phyloP scores from a whole-genome alignment of 2,888 invertebrate species.

The Amiota minor region DNA sequence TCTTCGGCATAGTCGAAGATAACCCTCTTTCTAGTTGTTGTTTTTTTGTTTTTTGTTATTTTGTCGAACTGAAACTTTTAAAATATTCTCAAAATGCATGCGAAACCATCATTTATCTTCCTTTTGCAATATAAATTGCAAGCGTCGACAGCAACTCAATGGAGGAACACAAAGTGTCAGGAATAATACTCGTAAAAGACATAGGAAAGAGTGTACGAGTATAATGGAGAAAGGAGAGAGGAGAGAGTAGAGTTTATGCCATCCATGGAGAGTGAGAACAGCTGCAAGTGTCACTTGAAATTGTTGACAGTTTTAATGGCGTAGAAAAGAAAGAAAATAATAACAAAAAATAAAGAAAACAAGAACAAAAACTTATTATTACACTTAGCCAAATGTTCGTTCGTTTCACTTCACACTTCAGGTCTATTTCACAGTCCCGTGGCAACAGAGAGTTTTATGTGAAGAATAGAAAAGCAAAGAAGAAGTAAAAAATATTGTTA shows the following conservation, averaged over 20 bases:
- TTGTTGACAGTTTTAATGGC: conserved; percentile 53
- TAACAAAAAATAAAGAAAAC: conserved; percentile 3
- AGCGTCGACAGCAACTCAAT: conserved; percentile 12
- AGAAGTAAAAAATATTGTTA: conserved; percentile 28
- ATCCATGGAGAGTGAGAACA: conserved; percentile 34
- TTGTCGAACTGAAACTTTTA: conserved; percentile 10
- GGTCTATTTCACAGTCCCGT: background rate
- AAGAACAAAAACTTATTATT: conserved; percentile 28
- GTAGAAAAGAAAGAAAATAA: conserved; percentile 27
- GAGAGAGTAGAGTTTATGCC: background rate
- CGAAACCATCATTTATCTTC: conserved; percentile 26
- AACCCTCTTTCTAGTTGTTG: too few species aligned
- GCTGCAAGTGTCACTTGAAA: conserved; percentile 56
- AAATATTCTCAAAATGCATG: conserved; percentile 45
- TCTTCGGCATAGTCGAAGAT: too few species aligned
- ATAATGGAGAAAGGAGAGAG: background rate
- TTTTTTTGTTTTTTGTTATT: conserved; percentile 45
- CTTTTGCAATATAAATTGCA: conserved; percentile 23
- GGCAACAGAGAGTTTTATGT: background rate
- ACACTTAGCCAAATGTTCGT: background rate
- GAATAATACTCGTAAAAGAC: background rate
- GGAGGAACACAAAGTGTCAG: conserved; percentile 1
- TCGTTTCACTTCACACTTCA: background rate
- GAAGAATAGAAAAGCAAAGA: background rate
- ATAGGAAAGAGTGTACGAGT: background rate